Evolutionary conservation across 2,113 vertebrate genomes (phyloP).

Genomic region (Hepsetus odoe): DNA sequence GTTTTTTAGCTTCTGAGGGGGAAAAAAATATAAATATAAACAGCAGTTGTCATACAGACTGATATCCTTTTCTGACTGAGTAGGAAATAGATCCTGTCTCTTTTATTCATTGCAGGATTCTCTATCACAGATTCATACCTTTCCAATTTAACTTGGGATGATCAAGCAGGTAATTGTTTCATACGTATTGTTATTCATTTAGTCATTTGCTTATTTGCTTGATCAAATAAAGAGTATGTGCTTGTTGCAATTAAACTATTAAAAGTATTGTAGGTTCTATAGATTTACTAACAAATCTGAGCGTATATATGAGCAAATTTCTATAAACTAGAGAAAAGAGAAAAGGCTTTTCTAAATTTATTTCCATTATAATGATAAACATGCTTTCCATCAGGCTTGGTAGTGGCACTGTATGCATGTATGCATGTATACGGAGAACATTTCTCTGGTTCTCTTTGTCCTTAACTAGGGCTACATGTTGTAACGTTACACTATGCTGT

Average conservation of each 20-base stretch:
- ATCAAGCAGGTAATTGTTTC: neutral
- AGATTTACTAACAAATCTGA: too few species aligned
- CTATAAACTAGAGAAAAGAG: too few species aligned
- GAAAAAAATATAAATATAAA: too few species aligned
- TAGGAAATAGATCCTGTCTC: too few species aligned
- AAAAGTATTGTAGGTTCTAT: too few species aligned
- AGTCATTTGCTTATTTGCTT: neutral
- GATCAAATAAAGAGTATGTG: neutral
- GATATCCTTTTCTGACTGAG: too few species aligned
- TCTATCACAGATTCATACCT: too few species aligned
- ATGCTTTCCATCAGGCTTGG: neutral
- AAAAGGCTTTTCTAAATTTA: slow-evolving; percentile 5
- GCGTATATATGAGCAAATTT: too few species aligned
- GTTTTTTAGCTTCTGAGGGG: too few species aligned
- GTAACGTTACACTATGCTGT: neutral
- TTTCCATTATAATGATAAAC: slow-evolving; percentile 22
- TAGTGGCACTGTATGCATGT: neutral
- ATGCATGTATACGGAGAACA: neutral
- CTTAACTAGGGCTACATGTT: slow-evolving; percentile 1
- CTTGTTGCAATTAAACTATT: neutral
- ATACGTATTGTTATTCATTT: neutral
- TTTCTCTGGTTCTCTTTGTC: slow-evolving; percentile 2
- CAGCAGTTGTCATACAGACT: too few species aligned
- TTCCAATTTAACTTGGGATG: neutral
- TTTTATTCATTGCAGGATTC: too few species aligned